Conservation (phyloP, 2,797 vertebrate species). For the Oreochromis mossambicus region DNA sequence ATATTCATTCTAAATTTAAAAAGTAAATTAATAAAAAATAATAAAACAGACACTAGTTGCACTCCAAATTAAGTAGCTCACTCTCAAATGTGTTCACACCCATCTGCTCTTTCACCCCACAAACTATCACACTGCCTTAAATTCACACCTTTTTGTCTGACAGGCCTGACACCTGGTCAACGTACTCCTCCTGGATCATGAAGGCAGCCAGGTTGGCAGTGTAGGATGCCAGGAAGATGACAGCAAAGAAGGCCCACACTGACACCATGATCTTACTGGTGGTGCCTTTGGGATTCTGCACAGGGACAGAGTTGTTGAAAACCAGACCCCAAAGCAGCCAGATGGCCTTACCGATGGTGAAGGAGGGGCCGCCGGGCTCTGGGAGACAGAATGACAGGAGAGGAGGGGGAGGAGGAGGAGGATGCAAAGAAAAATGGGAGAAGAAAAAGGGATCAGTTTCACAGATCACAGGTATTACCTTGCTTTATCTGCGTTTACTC, state of each 20-base stretch:
- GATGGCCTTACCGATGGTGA: slow-evolving; percentile 98
- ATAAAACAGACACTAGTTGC: not conserved
- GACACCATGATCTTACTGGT: slow-evolving; percentile 99
- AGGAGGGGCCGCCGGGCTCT: slow-evolving; percentile 99
- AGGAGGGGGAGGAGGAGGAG: not conserved
- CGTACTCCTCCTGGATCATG: slow-evolving; percentile 99
- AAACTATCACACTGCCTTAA: not conserved
- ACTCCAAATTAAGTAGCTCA: not conserved
- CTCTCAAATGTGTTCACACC: not conserved
- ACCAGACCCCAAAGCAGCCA: slow-evolving; percentile 99
- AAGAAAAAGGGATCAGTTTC: not conserved
- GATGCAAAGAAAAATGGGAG: slow-evolving; percentile 1
- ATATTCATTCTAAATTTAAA: not conserved
- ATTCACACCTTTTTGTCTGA: slow-evolving; percentile 96
- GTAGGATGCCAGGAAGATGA: slow-evolving; percentile 99
- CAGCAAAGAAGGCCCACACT: slow-evolving; percentile 99
- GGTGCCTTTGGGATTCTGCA: slow-evolving; percentile 98
- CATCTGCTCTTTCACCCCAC: slow-evolving; percentile 10
- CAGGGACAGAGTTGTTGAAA: slow-evolving; percentile 99
- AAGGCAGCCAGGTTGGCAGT: slow-evolving; percentile 99
- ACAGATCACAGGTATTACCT: not conserved
- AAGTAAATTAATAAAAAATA: not conserved
- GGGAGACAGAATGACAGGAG: slow-evolving; percentile 18
- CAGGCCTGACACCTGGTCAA: slow-evolving; percentile 97
- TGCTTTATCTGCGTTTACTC: slow-evolving; percentile 18